These are phyloP conservation scores for Drosophila ficusphila DNA, from an alignment of 1,140 invertebrate species.

Conservation along the genomic window DNA sequence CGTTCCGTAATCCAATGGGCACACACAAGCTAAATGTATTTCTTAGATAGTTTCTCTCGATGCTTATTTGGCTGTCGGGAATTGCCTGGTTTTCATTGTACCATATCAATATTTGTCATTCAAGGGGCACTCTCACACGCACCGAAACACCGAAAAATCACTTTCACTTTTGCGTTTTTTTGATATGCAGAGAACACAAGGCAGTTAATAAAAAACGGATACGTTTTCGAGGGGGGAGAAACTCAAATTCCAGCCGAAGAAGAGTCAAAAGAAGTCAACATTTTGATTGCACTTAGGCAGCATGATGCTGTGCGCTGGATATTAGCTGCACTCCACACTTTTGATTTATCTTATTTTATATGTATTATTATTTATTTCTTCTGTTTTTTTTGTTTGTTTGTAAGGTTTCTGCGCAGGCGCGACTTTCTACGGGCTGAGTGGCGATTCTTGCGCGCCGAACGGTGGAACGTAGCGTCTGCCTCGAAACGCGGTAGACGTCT, in stretches of 20 bases:
- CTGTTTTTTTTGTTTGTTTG: background rate
- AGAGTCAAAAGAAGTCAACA: constrained; percentile 65
- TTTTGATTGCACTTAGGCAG: constrained; percentile 47
- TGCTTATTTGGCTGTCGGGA: constrained; percentile 41
- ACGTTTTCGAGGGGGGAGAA: background rate
- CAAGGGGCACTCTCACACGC: constrained; percentile 75
- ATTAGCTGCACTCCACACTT: constrained; percentile 16
- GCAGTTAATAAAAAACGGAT: constrained; percentile 35
- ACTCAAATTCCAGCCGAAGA: constrained; percentile 45
- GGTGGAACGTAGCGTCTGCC: constrained; percentile 79
- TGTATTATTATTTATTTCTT: background rate
- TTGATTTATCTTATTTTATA: constrained; percentile 6
- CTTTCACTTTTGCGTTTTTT: constrained; percentile 78
- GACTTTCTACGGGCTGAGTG: constrained; percentile 25
- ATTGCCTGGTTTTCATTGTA: constrained; percentile 67
- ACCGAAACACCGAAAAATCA: constrained; percentile 48
- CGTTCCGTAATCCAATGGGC: constrained; percentile 56
- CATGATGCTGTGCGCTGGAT: constrained; percentile 3
- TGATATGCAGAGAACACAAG: constrained; percentile 73
- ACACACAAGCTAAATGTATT: constrained; percentile 12
- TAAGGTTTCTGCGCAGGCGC: constrained; percentile 17
- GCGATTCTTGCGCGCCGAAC: constrained; percentile 74
- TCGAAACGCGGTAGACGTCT: constrained; percentile 79
- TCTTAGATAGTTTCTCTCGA: constrained; percentile 60
- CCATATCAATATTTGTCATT: constrained; percentile 64